Evolutionary conservation across 2,888 invertebrate species (phyloP).

Genomic region (Lithophane socia): DNA sequence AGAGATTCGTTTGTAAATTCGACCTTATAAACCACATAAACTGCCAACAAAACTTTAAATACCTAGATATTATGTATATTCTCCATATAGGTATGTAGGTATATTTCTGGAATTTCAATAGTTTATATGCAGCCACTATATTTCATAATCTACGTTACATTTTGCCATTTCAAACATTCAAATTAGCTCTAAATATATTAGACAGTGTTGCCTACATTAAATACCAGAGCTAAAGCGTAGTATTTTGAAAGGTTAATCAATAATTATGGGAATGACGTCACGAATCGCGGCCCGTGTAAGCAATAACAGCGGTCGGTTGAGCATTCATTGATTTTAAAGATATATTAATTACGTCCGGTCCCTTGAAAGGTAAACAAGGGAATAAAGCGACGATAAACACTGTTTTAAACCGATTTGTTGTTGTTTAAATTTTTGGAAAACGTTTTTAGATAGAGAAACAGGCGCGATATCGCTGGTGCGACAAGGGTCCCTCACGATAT

Average conservation of each 20-base stretch:
- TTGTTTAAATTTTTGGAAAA: slow-evolving; percentile 4
- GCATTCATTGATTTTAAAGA: slow-evolving; percentile 62
- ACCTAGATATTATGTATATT: no score
- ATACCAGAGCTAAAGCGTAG: slow-evolving; percentile 46
- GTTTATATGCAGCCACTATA: no score
- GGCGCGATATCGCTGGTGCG: no score
- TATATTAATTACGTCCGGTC: slow-evolving; percentile 60
- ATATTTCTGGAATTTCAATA: no score
- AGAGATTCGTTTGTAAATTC: background rate
- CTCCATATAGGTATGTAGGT: no score
- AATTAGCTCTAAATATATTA: slow-evolving; percentile 1
- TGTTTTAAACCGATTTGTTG: slow-evolving; percentile 20
- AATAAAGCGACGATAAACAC: slow-evolving; percentile 1
- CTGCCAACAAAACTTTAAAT: no score
- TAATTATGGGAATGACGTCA: slow-evolving; percentile 63
- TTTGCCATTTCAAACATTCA: background rate
- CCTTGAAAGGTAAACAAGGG: slow-evolving; percentile 51
- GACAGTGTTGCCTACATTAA: background rate
- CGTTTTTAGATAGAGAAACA: background rate
- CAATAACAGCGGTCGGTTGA: slow-evolving; percentile 56
- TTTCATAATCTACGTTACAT: background rate
- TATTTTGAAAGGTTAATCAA: slow-evolving; percentile 61
- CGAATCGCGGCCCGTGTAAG: slow-evolving; percentile 47
- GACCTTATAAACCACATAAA: background rate
- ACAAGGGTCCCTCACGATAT: no score